phyloP scores from a whole-genome alignment of 1,140 invertebrate species.

The Brachionus sp. region DNA sequence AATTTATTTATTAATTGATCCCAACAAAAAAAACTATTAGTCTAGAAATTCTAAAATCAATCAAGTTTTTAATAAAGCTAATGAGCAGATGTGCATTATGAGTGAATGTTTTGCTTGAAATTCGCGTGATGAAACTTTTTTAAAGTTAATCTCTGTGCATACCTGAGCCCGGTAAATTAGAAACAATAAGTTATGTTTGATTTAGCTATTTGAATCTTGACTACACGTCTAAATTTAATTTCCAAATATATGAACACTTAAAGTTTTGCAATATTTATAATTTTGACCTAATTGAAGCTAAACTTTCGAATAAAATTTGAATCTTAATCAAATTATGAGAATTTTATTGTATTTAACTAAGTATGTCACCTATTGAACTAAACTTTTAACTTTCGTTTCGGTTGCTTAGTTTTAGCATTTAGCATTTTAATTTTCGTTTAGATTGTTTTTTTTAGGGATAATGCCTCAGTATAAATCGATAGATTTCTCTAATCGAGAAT shows the following conservation, averaged over 20 bases:
- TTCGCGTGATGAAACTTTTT: background rate
- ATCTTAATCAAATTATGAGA: constrained; percentile 2
- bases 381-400: constrained; percentile 13
- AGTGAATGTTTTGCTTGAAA: too few species aligned
- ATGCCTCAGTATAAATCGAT: constrained; percentile 3
- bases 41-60: background rate
- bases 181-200: constrained; percentile 10
- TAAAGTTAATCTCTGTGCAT: background rate
- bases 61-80: background rate
- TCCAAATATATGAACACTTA: background rate
- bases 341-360: background rate
- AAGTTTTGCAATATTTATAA: constrained; percentile 21
- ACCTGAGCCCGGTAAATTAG: background rate
- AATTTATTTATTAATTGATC: background rate
- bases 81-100: background rate
- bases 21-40: background rate
- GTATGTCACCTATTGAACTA: constrained; percentile 16
- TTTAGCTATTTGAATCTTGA: background rate
- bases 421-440: background rate
- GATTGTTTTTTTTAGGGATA: background rate
- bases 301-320: background rate
- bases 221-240: background rate
- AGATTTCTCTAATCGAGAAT: background rate
- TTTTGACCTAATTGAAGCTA: constrained; percentile 1
- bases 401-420: constrained; percentile 4